Evolutionary conservation across 2,113 vertebrate genomes (phyloP).

Genomic region (Oxyura jamaicensis): DNA sequence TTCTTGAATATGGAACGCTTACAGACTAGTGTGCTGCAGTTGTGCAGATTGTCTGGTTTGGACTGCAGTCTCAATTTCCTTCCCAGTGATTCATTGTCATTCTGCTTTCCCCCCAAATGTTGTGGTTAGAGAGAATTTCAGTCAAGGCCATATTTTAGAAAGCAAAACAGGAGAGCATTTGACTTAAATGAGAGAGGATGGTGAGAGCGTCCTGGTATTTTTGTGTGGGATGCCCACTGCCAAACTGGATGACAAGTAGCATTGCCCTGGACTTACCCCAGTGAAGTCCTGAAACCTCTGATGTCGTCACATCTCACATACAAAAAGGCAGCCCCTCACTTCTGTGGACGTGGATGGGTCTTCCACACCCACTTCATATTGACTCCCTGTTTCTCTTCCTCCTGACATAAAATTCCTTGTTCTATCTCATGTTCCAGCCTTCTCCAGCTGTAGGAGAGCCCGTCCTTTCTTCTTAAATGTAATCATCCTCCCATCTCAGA

Average conservation of each 20-base stretch:
- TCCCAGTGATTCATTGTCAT: neutral
- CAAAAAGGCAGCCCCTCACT: neutral
- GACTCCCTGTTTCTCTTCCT: neutral
- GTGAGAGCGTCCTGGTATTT: neutral
- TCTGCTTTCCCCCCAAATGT: neutral
- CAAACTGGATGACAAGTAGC: neutral
- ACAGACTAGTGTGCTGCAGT: neutral
- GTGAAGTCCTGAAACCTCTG: too few relatives aligned
- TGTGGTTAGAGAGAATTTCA: neutral
- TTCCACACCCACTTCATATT: neutral
- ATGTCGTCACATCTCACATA: neutral
- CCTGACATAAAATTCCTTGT: neutral
- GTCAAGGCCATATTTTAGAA: neutral
- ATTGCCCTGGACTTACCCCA: neutral
- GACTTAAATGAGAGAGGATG: neutral
- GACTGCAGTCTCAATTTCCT: neutral
- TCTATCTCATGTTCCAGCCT: rapidly evolving
- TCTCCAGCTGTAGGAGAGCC: neutral
- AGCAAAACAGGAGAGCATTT: neutral
- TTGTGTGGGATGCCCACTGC: neutral
- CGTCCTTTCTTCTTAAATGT: neutral
- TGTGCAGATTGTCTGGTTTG: neutral
- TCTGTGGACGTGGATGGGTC: rapidly evolving
- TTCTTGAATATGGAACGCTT: neutral
- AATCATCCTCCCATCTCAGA: neutral